Evolutionary conservation across 2,888 invertebrate species (phyloP).

Genomic region (Ecliptopera silaceata): DNA sequence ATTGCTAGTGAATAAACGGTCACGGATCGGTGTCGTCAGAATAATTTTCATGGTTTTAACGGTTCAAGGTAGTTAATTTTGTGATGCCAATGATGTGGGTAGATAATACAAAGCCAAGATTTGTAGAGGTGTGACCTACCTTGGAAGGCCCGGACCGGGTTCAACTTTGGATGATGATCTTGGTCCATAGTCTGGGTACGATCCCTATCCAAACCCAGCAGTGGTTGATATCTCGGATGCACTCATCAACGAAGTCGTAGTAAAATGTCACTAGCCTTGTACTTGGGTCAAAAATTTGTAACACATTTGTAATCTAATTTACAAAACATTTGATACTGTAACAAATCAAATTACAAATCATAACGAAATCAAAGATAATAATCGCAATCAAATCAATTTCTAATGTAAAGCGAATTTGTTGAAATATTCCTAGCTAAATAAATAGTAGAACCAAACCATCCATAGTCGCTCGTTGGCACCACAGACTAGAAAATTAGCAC

Average conservation of each 20-base stretch:
- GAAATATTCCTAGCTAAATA: too few relatives aligned
- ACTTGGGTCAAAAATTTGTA: conserved; percentile 2
- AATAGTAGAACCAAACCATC: too few relatives aligned
- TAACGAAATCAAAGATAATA: background rate
- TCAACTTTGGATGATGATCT: conserved; percentile 70
- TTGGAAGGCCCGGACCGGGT: conserved; percentile 73
- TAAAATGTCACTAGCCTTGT: conserved; percentile 30
- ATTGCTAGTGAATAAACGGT: background rate
- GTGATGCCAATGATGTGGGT: background rate
- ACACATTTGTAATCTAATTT: background rate
- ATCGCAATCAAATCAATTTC: too few relatives aligned
- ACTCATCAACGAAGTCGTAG: conserved; percentile 18
- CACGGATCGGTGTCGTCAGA: background rate
- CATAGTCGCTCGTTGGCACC: too few relatives aligned
- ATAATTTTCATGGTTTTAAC: background rate
- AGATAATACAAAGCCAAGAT: too few relatives aligned
- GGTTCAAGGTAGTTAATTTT: background rate
- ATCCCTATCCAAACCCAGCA: conserved; percentile 18
- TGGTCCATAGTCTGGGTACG: conserved; percentile 56
- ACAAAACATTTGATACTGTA: background rate
- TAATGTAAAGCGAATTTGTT: too few relatives aligned
- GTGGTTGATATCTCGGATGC: conserved; percentile 16
- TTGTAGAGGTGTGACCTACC: conserved; percentile 45
- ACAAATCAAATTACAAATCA: background rate
- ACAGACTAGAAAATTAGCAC: too few relatives aligned